phyloP scores from a whole-genome alignment of 2,113 vertebrate species.

The Echinops telfairi region DNA sequence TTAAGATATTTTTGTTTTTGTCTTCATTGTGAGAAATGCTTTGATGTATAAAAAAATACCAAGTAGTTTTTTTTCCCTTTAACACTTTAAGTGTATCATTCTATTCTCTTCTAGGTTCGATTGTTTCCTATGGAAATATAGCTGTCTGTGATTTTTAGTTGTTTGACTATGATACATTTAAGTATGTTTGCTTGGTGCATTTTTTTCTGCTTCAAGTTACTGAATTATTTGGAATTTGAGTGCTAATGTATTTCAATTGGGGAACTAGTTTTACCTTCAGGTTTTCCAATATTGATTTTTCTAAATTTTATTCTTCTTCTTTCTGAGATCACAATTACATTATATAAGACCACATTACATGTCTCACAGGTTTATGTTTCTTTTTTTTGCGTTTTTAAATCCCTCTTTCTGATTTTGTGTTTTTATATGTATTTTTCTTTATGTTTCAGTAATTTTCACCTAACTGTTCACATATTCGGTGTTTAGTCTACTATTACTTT shows the following conservation, averaged over 20 bases:
- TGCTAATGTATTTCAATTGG: neutral
- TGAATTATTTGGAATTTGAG: neutral
- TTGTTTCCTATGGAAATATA: too few relatives aligned
- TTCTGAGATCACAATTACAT: neutral
- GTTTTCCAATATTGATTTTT: neutral
- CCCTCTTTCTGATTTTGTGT: neutral
- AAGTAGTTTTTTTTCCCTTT: too few relatives aligned
- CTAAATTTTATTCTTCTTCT: neutral
- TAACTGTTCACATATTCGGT: neutral
- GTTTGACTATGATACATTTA: neutral
- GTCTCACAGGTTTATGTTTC: neutral
- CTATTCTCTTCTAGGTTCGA: too few relatives aligned
- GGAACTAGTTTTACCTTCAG: neutral
- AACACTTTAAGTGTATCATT: too few relatives aligned
- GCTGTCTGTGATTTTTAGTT: neutral
- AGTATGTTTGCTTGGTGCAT: neutral
- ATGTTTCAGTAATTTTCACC: neutral
- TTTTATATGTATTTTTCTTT: neutral
- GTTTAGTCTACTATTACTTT: neutral
- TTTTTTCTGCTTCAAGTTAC: neutral
- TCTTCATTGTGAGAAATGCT: too few relatives aligned
- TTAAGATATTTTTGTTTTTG: too few relatives aligned
- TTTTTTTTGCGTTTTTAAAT: neutral
- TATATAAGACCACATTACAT: neutral
- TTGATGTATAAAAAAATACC: too few relatives aligned